These are phyloP conservation scores for Forbesichthys papilliferus DNA, from an alignment of 2,113 vertebrate species.

Conservation along the genomic window DNA sequence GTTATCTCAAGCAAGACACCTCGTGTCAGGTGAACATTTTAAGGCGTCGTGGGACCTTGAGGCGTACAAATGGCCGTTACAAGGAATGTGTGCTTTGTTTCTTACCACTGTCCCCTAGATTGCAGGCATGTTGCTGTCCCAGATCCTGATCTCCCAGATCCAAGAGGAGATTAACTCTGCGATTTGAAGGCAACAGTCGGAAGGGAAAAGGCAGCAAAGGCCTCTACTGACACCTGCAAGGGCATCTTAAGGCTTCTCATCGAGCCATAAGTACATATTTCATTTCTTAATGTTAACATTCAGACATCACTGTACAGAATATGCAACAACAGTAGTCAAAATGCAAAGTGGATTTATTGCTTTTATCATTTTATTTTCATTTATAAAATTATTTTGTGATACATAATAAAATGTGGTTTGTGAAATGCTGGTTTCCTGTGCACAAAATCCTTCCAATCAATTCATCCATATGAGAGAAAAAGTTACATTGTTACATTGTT, in stretches of 20 bases:
- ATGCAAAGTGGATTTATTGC: constrained; percentile 30
- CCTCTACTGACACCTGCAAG: constrained; percentile 25
- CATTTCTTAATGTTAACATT: constrained; percentile 9
- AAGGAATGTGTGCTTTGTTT: constrained; percentile 19
- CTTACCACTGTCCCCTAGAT: constrained; percentile 69
- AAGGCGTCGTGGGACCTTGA: constrained; percentile 25
- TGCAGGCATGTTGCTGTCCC: constrained; percentile 78
- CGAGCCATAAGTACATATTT: constrained; percentile 3
- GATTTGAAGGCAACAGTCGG: constrained; percentile 47
- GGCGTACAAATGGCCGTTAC: constrained; percentile 20
- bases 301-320: constrained; percentile 21
- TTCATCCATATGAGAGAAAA: too few species aligned
- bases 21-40: constrained; percentile 4
- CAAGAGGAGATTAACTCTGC: constrained; percentile 75
- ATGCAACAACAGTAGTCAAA: constrained; percentile 16
- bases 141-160: constrained; percentile 80
- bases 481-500: too few species aligned
- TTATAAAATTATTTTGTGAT: constrained; percentile 34
- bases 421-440: not conserved
- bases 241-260: constrained; percentile 26
- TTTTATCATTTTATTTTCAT: constrained; percentile 36
- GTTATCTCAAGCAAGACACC: not conserved
- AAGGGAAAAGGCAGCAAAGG: constrained; percentile 11
- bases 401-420: constrained; percentile 42
- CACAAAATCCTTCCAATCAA: too few species aligned